Evolutionary conservation across 2,113 vertebrate genomes (phyloP).

Genomic region (Etia nguti): DNA sequence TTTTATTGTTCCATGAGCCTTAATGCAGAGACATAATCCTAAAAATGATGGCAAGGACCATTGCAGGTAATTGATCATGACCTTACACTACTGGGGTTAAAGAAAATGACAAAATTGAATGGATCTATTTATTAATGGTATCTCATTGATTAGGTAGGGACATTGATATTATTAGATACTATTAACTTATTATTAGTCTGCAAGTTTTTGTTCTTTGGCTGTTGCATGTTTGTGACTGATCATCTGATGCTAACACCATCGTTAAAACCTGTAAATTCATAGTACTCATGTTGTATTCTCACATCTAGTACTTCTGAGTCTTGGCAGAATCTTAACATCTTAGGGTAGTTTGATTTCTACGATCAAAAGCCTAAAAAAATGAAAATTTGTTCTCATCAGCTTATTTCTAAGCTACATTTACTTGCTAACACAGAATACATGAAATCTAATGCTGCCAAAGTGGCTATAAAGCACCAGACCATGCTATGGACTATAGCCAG

Average conservation of each 20-base stretch:
- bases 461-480: background rate
- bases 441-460: background rate
- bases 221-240: background rate
- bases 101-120: background rate
- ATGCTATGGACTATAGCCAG: background rate
- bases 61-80: background rate
- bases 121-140: too few species aligned
- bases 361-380: background rate
- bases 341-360: background rate
- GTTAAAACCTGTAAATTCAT: background rate
- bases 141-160: background rate
- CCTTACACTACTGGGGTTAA: background rate
- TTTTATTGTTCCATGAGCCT: background rate
- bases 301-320: background rate
- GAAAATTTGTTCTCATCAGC: background rate
- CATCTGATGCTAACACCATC: background rate
- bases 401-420: background rate
- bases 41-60: background rate
- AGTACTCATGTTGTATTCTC: background rate
- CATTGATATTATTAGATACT: background rate
- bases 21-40: background rate
- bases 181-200: background rate
- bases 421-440: background rate
- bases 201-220: background rate
- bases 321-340: background rate